These are phyloP conservation scores for Ochlodes sylvanus DNA, from an alignment of 2,888 invertebrate species.

Conservation along the genomic window DNA sequence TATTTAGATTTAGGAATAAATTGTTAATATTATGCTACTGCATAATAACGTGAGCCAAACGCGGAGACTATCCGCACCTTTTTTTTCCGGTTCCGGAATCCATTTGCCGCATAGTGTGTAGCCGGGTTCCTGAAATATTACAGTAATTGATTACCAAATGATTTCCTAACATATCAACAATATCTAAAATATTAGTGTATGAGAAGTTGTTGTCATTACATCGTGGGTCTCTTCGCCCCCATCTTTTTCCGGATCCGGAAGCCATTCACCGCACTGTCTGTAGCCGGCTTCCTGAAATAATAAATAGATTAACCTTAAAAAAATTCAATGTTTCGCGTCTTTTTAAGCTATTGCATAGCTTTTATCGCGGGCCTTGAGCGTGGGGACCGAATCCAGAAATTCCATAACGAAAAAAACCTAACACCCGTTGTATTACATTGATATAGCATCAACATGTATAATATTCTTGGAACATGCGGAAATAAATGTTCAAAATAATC, in stretches of 20 bases:
- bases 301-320: neutral
- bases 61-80: neutral
- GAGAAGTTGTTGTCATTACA: neutral
- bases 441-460: too few species aligned
- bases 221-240: slow-evolving; percentile 22
- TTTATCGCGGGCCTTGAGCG: too few species aligned
- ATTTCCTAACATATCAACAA: too few species aligned
- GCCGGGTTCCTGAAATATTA: slow-evolving; percentile 63
- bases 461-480: too few species aligned
- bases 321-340: too few species aligned
- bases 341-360: too few species aligned
- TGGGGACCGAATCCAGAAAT: too few species aligned
- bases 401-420: too few species aligned
- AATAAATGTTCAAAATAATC: too few species aligned
- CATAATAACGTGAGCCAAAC: neutral
- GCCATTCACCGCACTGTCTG: slow-evolving; percentile 76
- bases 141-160: neutral
- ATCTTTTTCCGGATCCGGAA: slow-evolving; percentile 61
- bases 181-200: too few species aligned
- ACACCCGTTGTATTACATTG: too few species aligned
- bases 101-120: slow-evolving; percentile 77
- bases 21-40: neutral
- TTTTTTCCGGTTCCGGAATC: slow-evolving; percentile 62
- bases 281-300: slow-evolving; percentile 70
- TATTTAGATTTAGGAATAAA: neutral